Base-by-base conservation (phyloP, 1,140 invertebrate genomes). In the Drosophila suzukii region DNA sequence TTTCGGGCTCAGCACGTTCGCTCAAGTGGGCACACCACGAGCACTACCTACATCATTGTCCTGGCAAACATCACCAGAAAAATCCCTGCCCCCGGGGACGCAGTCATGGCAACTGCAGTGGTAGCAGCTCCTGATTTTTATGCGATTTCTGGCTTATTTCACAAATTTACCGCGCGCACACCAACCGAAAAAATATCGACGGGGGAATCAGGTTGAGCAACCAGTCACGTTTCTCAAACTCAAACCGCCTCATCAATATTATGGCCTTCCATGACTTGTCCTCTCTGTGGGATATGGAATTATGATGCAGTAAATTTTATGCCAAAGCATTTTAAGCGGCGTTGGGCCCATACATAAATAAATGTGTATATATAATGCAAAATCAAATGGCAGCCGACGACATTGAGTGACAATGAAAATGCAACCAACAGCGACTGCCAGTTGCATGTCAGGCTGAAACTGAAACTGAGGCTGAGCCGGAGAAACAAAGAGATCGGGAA, bases 101-200 rank as follows among this genome's bases (percentile, higher is more conserved):
- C 36, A 34, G 47, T 6, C 60, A 17, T 66, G 60, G 53, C 73
- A 66, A 58, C 49, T 67, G 61, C 73, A 58, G 41, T 27, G 27
- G 27, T 55, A 54, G 54, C 36, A 39, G 38, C 47, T 53, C 55
- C 79, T 83, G 83, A 86, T 86, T 86, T 86, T 89, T 74, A 78
- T 86, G 76, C 84, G 70, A 89, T 86, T 86, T 89, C 66, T 70
- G 76, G 79, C 79, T 83, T 89, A 86, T 86, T 86, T 82, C 76
- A 83, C 79, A 79, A 72, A 79, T 88, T 86, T 62, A 8, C 8
- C 43, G 43, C 44, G 46, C 39, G 36, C 44, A 49, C 15, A 47
- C 6, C 3, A 15, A 1, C n/a, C n/a, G n/a, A 8, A 15, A 43
- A 46, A 20, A 46, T 46, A 6, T 43, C 41, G n/a, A 15, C 44